These are phyloP conservation scores for Liparis tanakae DNA, from an alignment of 2,797 vertebrate genomes.

Conservation along the genomic window DNA sequence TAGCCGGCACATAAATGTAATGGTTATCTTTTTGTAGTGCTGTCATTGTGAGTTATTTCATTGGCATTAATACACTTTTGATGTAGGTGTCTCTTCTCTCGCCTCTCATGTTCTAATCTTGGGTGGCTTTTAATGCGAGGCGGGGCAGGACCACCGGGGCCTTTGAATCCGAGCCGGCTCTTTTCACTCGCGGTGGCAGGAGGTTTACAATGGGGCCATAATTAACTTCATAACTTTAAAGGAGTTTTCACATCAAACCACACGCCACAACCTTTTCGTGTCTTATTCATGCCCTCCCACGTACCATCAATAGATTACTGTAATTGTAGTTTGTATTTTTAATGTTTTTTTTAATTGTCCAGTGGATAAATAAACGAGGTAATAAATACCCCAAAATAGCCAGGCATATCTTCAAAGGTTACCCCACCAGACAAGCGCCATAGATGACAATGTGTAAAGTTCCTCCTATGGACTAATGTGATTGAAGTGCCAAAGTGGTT, in stretches of 20 bases:
- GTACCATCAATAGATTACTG: neutral
- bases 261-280: conserved; percentile 12
- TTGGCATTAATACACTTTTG: conserved; percentile 79
- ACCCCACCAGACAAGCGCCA: conserved; percentile 33
- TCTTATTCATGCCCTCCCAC: conserved; percentile 20
- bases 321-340: conserved; percentile 6
- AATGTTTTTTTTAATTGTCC: conserved; percentile 10
- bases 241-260: conserved; percentile 42
- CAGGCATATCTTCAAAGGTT: conserved; percentile 7
- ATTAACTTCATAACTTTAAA: conserved; percentile 58
- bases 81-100: conserved; percentile 66
- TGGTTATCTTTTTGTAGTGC: conserved; percentile 78
- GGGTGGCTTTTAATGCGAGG: conserved; percentile 51
- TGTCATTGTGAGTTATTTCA: conserved; percentile 78
- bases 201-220: conserved; percentile 37
- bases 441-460: conserved; percentile 60
- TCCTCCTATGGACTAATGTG: conserved; percentile 46
- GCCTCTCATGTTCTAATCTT: conserved; percentile 62
- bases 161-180: conserved; percentile 30
- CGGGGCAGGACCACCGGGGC: conserved; percentile 28
- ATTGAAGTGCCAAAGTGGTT: conserved; percentile 63
- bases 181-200: conserved; percentile 25
- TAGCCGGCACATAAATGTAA: conserved; percentile 71
- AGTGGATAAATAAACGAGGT: neutral
- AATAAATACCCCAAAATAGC: conserved; percentile 8